Conservation (phyloP, 2,888 invertebrate genomes). For the Sarcophaga carnaria region DNA sequence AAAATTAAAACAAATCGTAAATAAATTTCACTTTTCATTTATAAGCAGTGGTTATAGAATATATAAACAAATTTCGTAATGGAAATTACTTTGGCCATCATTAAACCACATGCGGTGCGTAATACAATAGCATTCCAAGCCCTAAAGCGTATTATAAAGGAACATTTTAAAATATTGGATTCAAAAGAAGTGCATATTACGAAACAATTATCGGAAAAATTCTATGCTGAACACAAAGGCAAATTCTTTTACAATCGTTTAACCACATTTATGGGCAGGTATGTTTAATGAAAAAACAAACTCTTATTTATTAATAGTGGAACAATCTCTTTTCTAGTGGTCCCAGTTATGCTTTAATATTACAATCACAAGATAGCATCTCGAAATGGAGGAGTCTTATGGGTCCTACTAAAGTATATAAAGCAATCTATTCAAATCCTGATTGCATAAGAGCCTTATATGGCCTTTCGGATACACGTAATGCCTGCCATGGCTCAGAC, state of each 20-base stretch:
- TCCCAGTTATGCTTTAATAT: slow-evolving; percentile 89
- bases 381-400: slow-evolving; percentile 90
- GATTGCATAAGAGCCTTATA: slow-evolving; percentile 90
- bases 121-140: slow-evolving; percentile 88
- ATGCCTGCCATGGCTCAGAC: slow-evolving; percentile 97
- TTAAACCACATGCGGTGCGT: slow-evolving; percentile 93
- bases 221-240: slow-evolving; percentile 91
- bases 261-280: slow-evolving; percentile 92
- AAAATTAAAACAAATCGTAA: slow-evolving; percentile 15
- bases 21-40: background rate
- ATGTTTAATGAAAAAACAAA: slow-evolving; percentile 61
- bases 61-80: slow-evolving; percentile 77
- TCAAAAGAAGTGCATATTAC: slow-evolving; percentile 86
- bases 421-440: slow-evolving; percentile 90
- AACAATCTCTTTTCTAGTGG: slow-evolving; percentile 85
- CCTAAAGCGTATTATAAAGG: slow-evolving; percentile 86
- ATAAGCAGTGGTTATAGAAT: background rate
- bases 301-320: background rate
- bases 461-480: slow-evolving; percentile 96
- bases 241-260: slow-evolving; percentile 93
- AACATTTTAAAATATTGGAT: slow-evolving; percentile 88
- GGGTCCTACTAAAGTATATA: slow-evolving; percentile 95
- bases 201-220: slow-evolving; percentile 85
- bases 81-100: slow-evolving; percentile 91
- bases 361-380: slow-evolving; percentile 90